phyloP scores from a whole-genome alignment of 2,113 vertebrate genomes.

The Chelonoidis abingdonii region DNA sequence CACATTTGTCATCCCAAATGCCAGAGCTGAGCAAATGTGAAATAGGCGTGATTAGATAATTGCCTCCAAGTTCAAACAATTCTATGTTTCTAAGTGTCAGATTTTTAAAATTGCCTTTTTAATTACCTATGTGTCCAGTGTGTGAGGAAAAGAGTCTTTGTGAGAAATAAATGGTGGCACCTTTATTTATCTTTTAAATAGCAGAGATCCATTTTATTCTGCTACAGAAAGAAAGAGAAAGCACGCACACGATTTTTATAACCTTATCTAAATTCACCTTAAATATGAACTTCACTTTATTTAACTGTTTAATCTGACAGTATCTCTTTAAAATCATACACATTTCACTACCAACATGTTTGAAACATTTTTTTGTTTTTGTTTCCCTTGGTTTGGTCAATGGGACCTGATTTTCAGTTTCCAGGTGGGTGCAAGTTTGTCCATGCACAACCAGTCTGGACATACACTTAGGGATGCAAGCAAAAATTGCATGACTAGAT shows the following conservation, averaged over 20 bases:
- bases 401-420: background rate
- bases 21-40: background rate
- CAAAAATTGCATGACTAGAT: background rate
- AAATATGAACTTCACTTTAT: background rate
- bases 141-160: background rate
- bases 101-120: background rate
- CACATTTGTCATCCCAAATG: background rate
- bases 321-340: background rate
- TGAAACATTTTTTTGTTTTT: background rate
- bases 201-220: background rate
- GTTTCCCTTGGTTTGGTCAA: background rate
- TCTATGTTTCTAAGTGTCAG: background rate
- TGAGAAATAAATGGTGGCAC: background rate
- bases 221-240: too few relatives aligned
- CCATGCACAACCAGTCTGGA: background rate
- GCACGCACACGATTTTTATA: background rate
- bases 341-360: background rate
- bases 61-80: background rate
- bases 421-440: background rate
- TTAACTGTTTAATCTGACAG: background rate
- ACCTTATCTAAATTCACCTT: background rate
- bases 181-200: background rate
- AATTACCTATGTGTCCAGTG: background rate
- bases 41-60: background rate
- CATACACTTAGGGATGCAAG: background rate